Conservation (phyloP, 2,113 vertebrate species). For the Limanda limanda region DNA sequence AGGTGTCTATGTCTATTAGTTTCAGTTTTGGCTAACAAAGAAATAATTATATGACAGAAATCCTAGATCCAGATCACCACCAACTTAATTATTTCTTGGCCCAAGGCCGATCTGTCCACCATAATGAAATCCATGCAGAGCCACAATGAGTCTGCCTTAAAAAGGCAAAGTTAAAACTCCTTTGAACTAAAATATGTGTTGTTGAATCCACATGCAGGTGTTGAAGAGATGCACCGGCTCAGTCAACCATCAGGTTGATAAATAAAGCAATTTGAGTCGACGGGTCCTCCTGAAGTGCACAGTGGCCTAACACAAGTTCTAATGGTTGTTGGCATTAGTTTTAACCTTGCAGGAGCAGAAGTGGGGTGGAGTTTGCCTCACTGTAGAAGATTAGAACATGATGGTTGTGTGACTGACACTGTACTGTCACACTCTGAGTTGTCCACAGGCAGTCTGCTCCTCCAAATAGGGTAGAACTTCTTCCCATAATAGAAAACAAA, state of each 20-base stretch:
- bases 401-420: conserved; percentile 2
- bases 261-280: neutral
- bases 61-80: conserved; percentile 45
- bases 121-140: conserved; percentile 22
- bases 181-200: neutral
- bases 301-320: neutral
- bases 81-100: conserved; percentile 58
- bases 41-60: conserved; percentile 54
- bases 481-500: conserved; percentile 29
- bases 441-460: neutral
- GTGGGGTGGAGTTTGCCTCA: conserved; percentile 12
- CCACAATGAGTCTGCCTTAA: neutral
- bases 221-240: neutral
- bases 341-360: conserved; percentile 14
- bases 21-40: conserved; percentile 48
- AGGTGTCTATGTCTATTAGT: conserved; percentile 39
- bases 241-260: neutral
- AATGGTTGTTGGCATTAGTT: conserved; percentile 5
- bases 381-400: neutral
- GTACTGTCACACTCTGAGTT: conserved; percentile 2
- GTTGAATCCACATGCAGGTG: conserved; percentile 10
- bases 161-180: neutral
- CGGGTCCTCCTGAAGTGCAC: neutral
- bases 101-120: conserved; percentile 15
- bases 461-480: conserved; percentile 6